Conservation (phyloP, 2,113 vertebrate species). For the Erinaceus europaeus region DNA sequence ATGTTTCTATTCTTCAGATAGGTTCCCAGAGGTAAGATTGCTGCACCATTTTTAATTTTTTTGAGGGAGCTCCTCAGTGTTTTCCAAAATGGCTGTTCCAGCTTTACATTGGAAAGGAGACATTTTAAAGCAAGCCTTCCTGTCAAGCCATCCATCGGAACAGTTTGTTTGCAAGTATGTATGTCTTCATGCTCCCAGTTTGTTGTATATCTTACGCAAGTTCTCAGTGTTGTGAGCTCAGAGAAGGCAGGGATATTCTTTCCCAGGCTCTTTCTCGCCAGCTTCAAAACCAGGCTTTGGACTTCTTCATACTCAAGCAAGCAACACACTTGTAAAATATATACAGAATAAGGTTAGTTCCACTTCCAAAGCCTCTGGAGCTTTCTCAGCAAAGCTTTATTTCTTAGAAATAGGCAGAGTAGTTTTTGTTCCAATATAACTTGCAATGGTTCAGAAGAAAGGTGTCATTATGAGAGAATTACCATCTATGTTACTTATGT, state of each 20-base stretch:
- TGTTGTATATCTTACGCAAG: not conserved
- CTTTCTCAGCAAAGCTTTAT: conserved; percentile 19
- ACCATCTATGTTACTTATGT: conserved; percentile 48
- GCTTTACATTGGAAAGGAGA: too few species aligned
- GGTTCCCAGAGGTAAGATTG: too few species aligned
- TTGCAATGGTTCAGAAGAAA: not conserved
- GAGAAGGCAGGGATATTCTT: not conserved
- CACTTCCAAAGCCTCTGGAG: not conserved
- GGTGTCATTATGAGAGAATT: conserved; percentile 15
- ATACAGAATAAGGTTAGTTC: not conserved
- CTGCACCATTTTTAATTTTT: too few species aligned
- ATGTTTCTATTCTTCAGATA: too few species aligned
- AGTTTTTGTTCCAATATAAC: not conserved
- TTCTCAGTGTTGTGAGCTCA: not conserved
- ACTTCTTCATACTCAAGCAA: not conserved
- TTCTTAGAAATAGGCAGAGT: conserved; percentile 28
- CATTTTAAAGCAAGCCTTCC: not conserved
- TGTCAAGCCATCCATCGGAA: not conserved
- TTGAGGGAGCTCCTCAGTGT: too few species aligned
- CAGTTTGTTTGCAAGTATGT: not conserved
- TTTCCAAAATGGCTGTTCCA: too few species aligned
- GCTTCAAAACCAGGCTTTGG: not conserved
- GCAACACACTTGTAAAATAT: not conserved
- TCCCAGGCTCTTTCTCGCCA: not conserved
- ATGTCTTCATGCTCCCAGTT: not conserved